Evolutionary conservation across 2,888 invertebrate genomes (phyloP).

Genomic region (Eupithecia insigniata): DNA sequence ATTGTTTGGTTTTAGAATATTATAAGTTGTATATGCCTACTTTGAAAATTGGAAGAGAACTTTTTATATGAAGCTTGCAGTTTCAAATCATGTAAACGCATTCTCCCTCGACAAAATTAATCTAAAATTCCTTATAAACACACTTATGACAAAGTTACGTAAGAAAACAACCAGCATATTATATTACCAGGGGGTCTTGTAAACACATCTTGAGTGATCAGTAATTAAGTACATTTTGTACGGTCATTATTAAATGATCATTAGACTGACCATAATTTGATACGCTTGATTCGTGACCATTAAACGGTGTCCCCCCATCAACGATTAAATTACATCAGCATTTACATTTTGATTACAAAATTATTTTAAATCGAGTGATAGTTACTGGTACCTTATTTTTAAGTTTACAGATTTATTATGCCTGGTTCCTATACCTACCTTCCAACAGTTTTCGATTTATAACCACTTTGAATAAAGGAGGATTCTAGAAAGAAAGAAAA

Average conservation of each 20-base stretch:
- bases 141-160: neutral
- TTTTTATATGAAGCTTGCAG: neutral
- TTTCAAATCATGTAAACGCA: neutral
- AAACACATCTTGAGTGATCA: neutral
- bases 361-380: neutral
- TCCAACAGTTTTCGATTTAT: too few relatives aligned
- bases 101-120: neutral
- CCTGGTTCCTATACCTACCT: neutral
- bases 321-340: neutral
- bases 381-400: neutral
- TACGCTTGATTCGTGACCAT: neutral
- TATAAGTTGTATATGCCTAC: too few relatives aligned
- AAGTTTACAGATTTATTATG: neutral
- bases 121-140: neutral
- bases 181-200: neutral
- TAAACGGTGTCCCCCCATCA: neutral
- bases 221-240: constrained; percentile 3
- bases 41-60: too few relatives aligned
- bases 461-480: too few relatives aligned
- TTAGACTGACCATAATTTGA: constrained; percentile 6
- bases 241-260: neutral
- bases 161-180: neutral
- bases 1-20: too few relatives aligned
- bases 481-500: too few relatives aligned
- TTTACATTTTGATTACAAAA: neutral